Conservation (phyloP, 2,888 invertebrate species). For the Ametastegia equiseti region DNA sequence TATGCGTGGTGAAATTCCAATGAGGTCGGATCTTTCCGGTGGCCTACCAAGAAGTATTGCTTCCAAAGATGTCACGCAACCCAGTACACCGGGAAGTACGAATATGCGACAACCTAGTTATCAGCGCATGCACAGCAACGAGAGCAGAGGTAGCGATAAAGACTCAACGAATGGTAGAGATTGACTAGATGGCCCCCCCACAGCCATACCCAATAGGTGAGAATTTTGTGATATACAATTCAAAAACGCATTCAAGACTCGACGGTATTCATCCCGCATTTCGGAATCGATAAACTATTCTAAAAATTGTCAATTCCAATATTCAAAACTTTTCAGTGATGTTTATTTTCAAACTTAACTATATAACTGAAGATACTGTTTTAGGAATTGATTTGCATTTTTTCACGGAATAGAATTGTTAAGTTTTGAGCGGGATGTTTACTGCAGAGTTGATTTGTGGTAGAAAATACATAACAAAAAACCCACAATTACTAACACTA, state of each 20-base stretch:
- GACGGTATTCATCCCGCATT: background rate
- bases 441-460: background rate
- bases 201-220: conserved; percentile 71
- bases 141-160: conserved; percentile 87
- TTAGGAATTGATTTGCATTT: background rate
- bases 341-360: too few species aligned
- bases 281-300: background rate
- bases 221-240: background rate
- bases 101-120: conserved; percentile 85
- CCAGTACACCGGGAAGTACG: conserved; percentile 86
- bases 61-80: conserved; percentile 74
- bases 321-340: too few species aligned
- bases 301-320: too few species aligned
- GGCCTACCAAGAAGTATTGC: conserved; percentile 68
- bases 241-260: background rate
- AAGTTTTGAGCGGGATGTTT: background rate
- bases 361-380: background rate
- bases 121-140: conserved; percentile 92
- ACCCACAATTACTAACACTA: conserved; percentile 11
- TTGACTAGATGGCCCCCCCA: conserved; percentile 89
- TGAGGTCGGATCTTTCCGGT: conserved; percentile 72
- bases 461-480: background rate
- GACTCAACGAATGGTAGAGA: conserved; percentile 82
- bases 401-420: background rate
- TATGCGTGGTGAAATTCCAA: conserved; percentile 91